Evolutionary conservation across 2,888 invertebrate species (phyloP).

Genomic region (Chloromyia formosa): DNA sequence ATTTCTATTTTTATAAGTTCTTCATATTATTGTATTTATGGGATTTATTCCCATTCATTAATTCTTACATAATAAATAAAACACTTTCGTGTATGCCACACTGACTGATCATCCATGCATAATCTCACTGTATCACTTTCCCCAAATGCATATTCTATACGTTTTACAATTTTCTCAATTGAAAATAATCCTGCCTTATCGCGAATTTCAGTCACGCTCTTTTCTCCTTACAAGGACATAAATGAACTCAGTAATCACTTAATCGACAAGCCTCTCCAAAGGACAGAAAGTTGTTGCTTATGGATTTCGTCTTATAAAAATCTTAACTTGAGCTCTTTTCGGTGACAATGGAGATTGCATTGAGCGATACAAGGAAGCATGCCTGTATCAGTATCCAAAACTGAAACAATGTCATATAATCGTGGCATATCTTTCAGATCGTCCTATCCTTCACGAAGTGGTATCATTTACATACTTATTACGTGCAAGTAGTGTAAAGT

Average conservation of each 20-base stretch:
- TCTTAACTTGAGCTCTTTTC: background rate
- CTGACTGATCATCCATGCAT: too few species aligned
- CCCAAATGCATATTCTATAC: too few species aligned
- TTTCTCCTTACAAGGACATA: background rate
- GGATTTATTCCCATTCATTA: too few species aligned
- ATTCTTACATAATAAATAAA: too few species aligned
- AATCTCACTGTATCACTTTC: too few species aligned
- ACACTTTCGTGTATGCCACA: too few species aligned
- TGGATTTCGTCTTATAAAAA: background rate
- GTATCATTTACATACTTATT: conserved; percentile 28
- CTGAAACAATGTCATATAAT: conserved; percentile 9
- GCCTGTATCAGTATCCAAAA: background rate
- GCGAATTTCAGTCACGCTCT: conserved; percentile 23
- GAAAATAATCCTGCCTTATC: conserved; percentile 21
- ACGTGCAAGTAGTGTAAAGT: background rate
- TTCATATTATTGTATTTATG: too few species aligned
- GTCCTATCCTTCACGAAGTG: background rate
- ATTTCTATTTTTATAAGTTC: too few species aligned
- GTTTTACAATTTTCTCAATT: too few species aligned
- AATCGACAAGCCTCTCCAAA: background rate
- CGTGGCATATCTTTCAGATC: conserved; percentile 27
- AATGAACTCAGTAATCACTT: conserved; percentile 35
- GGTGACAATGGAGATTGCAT: background rate
- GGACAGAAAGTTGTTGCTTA: conserved; percentile 31
- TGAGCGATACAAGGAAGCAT: background rate